These are phyloP conservation scores for Psittacus erithacus DNA, from an alignment of 2,113 vertebrate genomes.

Conservation along the genomic window DNA sequence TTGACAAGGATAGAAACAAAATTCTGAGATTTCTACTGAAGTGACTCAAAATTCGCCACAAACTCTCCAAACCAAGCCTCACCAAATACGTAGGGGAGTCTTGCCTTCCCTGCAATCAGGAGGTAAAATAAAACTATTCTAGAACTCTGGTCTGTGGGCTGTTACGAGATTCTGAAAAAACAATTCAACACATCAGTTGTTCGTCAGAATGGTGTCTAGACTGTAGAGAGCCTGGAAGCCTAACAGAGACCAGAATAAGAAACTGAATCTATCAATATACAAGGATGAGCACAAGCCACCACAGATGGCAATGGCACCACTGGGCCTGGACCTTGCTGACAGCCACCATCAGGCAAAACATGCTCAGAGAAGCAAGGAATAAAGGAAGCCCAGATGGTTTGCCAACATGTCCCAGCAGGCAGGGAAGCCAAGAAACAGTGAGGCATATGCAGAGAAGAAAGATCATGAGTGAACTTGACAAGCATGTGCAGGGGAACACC, in stretches of 20 bases:
- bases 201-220: background rate
- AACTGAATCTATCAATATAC: background rate
- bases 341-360: conserved; percentile 43
- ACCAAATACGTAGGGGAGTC: background rate
- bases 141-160: background rate
- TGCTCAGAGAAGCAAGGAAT: background rate
- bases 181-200: background rate
- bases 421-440: conserved; percentile 3
- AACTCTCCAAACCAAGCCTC: background rate
- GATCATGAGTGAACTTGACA: background rate
- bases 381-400: conserved; percentile 26
- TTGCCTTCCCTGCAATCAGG: background rate
- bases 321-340: conserved; percentile 24
- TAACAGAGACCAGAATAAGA: background rate
- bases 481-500: conserved; percentile 13
- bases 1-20: conserved; percentile 7
- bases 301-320: background rate
- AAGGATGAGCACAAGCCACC: conserved; percentile 1
- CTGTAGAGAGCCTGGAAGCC: background rate
- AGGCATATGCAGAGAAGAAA: conserved; percentile 46
- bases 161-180: background rate
- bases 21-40: background rate
- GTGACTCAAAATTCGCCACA: background rate
- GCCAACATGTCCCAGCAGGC: background rate
- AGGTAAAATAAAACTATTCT: background rate